Percentiles rank a stretch among this genome's conserved stretches.
These are phyloP conservation scores for Calidris pygmaea DNA, from an alignment of 2,113 vertebrate species.

Conservation along the genomic window DNA sequence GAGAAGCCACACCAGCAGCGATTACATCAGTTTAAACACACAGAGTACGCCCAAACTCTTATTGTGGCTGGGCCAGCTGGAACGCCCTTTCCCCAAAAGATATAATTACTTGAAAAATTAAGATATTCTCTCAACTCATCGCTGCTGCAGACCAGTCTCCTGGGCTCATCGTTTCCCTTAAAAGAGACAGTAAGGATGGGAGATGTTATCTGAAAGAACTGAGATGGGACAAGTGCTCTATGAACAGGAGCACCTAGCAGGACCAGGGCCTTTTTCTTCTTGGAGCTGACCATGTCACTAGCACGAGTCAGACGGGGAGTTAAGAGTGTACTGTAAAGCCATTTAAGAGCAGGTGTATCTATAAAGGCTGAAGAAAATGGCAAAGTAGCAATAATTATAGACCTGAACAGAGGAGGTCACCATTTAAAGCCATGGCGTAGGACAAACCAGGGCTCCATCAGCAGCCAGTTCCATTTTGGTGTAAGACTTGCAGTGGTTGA, in stretches of 20 bases:
- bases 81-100: not conserved
- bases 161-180: fast-evolving
- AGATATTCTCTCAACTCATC: not conserved
- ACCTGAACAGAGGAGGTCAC: not conserved
- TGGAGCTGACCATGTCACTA: not conserved
- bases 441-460: not conserved
- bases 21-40: fast-evolving
- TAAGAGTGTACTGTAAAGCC: fast-evolving
- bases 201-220: not conserved
- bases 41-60: fast-evolving
- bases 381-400: not conserved
- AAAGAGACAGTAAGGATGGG: not conserved
- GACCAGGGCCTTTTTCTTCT: not conserved
- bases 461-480: not conserved
- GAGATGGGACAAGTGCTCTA: not conserved
- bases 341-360: not conserved
- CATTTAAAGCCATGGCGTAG: not conserved
- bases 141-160: not conserved
- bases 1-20: not conserved
- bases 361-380: not conserved
- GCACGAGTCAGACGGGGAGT: not conserved
- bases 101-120: not conserved
- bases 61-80: not conserved
- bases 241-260: not conserved
- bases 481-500: fast-evolving